Conservation (phyloP, 2,888 invertebrate genomes). For the Panopea generosa region DNA sequence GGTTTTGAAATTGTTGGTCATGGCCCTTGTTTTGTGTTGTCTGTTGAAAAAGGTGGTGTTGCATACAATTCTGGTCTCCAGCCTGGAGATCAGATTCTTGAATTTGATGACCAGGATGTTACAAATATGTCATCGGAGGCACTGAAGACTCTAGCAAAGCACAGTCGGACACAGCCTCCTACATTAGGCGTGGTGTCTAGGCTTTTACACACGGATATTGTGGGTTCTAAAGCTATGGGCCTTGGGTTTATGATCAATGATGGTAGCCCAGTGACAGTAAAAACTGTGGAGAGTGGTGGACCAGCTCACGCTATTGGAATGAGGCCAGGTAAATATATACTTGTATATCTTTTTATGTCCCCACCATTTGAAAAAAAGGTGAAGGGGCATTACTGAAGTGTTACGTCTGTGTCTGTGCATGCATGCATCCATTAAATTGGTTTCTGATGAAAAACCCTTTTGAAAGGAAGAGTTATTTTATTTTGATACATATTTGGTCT, state of each 20-base stretch:
- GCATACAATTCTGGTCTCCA: slow-evolving; percentile 81
- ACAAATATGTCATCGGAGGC: slow-evolving; percentile 78
- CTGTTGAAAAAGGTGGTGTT: slow-evolving; percentile 79
- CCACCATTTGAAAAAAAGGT: no score
- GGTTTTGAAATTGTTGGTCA: slow-evolving; percentile 83
- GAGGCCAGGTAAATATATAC: slow-evolving; percentile 79
- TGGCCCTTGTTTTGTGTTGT: slow-evolving; percentile 82
- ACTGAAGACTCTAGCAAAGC: slow-evolving; percentile 76
- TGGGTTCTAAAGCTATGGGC: slow-evolving; percentile 69
- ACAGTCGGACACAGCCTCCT: slow-evolving; percentile 76
- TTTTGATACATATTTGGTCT: no score
- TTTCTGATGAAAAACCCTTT: no score
- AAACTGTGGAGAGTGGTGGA: slow-evolving; percentile 78
- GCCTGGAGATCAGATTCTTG: slow-evolving; percentile 83
- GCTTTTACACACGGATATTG: slow-evolving; percentile 75
- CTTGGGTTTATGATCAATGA: slow-evolving; percentile 80
- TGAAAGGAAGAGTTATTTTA: no score
- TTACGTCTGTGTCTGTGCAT: no score
- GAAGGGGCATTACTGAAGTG: no score
- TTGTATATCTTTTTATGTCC: no score
- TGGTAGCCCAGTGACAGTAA: slow-evolving; percentile 77
- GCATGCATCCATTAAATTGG: no score
- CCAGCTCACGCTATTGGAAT: slow-evolving; percentile 81
- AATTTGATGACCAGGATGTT: slow-evolving; percentile 83
- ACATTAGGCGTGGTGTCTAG: slow-evolving; percentile 82